Conservation (phyloP, 2,797 vertebrate species). For the Furcifer pardalis region DNA sequence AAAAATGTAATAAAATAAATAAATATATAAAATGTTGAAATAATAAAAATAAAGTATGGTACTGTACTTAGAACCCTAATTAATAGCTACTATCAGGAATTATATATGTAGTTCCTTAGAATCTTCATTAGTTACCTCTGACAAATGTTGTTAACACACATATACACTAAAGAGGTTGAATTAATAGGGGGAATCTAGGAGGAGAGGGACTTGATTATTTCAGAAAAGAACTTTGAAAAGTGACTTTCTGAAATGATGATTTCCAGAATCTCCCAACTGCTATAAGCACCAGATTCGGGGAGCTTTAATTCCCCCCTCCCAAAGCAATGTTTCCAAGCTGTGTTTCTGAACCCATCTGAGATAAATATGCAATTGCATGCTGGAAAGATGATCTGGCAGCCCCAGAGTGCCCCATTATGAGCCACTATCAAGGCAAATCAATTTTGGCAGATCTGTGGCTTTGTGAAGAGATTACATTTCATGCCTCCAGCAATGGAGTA, state of each 20-base stretch:
- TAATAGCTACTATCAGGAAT: too few species aligned
- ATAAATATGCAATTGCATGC: too few species aligned
- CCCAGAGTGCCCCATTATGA: not conserved
- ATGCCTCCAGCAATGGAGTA: constrained; percentile 6
- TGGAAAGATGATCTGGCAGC: not conserved
- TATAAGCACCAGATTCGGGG: not conserved
- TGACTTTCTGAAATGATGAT: not conserved
- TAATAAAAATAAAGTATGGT: too few species aligned
- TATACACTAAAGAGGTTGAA: too few species aligned
- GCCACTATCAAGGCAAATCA: not conserved
- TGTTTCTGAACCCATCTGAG: not conserved
- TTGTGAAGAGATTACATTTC: constrained; percentile 17
- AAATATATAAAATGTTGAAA: too few species aligned
- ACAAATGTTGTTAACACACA: too few species aligned
- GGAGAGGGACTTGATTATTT: not conserved
- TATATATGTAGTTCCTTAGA: too few species aligned
- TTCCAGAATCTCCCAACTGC: not conserved
- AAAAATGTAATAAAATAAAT: too few species aligned
- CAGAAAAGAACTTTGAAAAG: not conserved
- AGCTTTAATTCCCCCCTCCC: not conserved
- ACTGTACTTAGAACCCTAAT: too few species aligned
- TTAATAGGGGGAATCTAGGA: too few species aligned
- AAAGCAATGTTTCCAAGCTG: not conserved
- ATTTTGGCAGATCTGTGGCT: constrained; percentile 9
- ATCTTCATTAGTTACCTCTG: too few species aligned